phyloP scores from a whole-genome alignment of 2,113 vertebrate species.

The Cryptomyrus ogoouensis region DNA sequence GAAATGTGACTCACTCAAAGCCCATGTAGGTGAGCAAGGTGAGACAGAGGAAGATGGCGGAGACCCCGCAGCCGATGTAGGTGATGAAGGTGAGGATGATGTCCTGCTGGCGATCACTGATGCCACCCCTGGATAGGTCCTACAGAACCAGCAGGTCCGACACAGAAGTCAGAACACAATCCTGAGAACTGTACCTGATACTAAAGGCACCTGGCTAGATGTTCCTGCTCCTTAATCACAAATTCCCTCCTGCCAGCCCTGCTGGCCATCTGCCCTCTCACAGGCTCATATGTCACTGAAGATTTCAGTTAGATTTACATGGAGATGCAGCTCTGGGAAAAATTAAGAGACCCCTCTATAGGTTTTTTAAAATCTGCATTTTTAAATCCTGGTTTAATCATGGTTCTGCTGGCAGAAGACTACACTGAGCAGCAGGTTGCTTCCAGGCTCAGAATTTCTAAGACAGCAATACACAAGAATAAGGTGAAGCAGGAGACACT shows the following conservation, averaged over 20 bases:
- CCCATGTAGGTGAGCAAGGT: constrained; percentile 85
- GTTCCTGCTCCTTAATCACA: background rate
- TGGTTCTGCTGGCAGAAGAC: no score
- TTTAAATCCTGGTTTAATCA: no score
- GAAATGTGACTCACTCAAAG: constrained; percentile 75
- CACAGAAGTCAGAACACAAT: background rate
- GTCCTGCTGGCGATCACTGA: constrained; percentile 51
- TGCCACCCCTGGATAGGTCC: constrained; percentile 69
- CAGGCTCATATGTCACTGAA: background rate
- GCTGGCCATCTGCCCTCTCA: background rate
- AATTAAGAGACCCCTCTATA: no score
- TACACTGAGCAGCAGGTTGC: no score
- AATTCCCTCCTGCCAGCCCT: background rate
- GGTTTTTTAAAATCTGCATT: no score
- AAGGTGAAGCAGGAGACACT: no score
- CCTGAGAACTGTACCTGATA: background rate
- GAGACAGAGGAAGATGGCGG: constrained; percentile 79
- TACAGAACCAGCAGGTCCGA: constrained; percentile 39
- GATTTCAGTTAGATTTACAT: background rate
- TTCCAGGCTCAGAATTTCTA: no score
- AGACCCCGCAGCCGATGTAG: constrained; percentile 88
- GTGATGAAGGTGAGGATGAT: constrained; percentile 82
- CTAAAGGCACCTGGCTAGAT: background rate
- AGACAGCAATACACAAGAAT: no score
- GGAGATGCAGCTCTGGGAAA: no score